phyloP scores from a whole-genome alignment of 2,888 invertebrate species.

The Pollenia labialis region DNA sequence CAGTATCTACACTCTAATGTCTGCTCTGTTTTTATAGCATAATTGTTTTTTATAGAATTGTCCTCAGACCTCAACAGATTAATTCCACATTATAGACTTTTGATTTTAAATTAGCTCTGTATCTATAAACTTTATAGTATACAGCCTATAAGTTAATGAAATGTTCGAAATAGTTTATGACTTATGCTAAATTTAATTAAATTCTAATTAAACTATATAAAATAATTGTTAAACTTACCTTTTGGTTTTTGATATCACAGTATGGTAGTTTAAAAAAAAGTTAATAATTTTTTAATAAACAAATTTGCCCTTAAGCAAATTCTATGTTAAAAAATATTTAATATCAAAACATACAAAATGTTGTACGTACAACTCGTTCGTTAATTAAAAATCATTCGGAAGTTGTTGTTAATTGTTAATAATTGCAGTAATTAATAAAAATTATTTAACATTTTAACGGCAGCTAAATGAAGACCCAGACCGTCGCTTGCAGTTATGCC shows the following conservation, averaged over 20 bases:
- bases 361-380: neutral
- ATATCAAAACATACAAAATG: conserved; percentile 38
- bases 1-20: too few species aligned
- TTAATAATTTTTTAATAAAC: conserved; percentile 37
- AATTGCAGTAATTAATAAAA: conserved; percentile 9
- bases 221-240: conserved; percentile 75
- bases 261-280: conserved; percentile 74
- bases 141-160: too few species aligned
- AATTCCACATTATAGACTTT: too few species aligned
- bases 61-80: too few species aligned
- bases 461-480: neutral
- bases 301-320: conserved; percentile 47
- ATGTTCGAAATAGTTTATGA: neutral
- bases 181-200: neutral
- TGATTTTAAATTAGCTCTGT: too few species aligned
- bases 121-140: too few species aligned
- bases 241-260: conserved; percentile 79
- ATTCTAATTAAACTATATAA: neutral
- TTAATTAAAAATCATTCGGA: conserved; percentile 47
- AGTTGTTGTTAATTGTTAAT: conserved; percentile 6
- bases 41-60: too few species aligned
- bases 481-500: conserved; percentile 16
- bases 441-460: neutral
- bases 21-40: too few species aligned
- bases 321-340: conserved; percentile 27